A percentile compares a stretch with the other conserved stretches of the same genome.
phyloP scores from a whole-genome alignment of 2,797 vertebrate genomes.

The Myotis findleyi region DNA sequence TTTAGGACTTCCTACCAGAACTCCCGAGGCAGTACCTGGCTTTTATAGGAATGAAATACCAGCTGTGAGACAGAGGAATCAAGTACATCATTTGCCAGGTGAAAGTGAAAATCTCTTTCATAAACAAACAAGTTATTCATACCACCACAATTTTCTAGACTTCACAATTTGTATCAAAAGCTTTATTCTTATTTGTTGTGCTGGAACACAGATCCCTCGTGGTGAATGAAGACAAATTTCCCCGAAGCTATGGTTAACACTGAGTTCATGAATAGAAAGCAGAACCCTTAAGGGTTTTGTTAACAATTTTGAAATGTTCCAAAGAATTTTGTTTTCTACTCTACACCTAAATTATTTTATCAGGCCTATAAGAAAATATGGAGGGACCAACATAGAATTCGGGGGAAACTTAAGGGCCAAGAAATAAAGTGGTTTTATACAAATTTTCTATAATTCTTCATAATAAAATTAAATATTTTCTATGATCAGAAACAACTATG shows the following conservation, averaged over 20 bases:
- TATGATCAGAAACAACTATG: neutral
- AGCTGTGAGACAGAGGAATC: conserved; percentile 76
- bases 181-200: conserved; percentile 6
- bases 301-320: conserved; percentile 31
- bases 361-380: conserved; percentile 22
- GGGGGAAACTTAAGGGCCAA: neutral
- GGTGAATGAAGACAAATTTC: conserved; percentile 20
- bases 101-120: conserved; percentile 68
- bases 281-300: conserved; percentile 50
- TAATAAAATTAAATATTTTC: conserved; percentile 26
- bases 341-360: conserved; percentile 32
- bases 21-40: conserved; percentile 72
- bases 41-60: conserved; percentile 78
- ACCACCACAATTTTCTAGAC: conserved; percentile 30
- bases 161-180: conserved; percentile 42
- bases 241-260: neutral
- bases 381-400: neutral
- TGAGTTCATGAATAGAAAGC: conserved; percentile 39
- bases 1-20: conserved; percentile 78
- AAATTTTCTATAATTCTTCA: neutral
- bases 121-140: conserved; percentile 49
- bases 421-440: conserved; percentile 24
- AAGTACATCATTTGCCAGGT: conserved; percentile 79
- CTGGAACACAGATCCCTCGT: neutral
- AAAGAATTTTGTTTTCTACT: conserved; percentile 51